Conservation (phyloP, 2,113 vertebrate species). For the Aphyosemion australe region DNA sequence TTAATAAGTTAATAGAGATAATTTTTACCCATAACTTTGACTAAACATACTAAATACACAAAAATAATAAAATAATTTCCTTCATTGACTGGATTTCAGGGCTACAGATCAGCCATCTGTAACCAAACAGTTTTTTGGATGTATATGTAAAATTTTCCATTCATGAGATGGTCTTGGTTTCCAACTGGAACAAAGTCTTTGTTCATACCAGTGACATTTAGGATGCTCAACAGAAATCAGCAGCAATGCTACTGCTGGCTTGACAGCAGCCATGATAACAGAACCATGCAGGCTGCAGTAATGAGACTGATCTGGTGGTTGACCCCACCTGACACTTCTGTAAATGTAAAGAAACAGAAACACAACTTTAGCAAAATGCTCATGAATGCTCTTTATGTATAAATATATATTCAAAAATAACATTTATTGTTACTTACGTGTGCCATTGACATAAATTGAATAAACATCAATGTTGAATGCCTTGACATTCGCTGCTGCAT, state of each 20-base stretch:
- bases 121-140: not conserved
- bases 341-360: not conserved
- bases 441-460: conserved; percentile 32
- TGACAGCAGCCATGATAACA: conserved; percentile 41
- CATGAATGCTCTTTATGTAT: no score
- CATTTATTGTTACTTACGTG: conserved; percentile 1
- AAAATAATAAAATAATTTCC: no score
- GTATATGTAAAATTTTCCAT: not conserved
- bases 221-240: not conserved
- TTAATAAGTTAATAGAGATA: no score
- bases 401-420: no score
- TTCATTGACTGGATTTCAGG: no score
- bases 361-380: not conserved
- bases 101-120: no score
- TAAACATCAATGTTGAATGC: conserved; percentile 35
- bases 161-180: not conserved
- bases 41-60: no score
- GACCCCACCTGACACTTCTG: conserved; percentile 35
- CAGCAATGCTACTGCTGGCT: conserved; percentile 2
- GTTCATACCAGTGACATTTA: not conserved
- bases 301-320: conserved; percentile 37
- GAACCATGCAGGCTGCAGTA: conserved; percentile 33
- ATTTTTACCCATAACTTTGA: no score
- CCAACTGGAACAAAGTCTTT: not conserved
- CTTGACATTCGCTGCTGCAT: conserved; percentile 12